A percentile compares a stretch with the other conserved stretches of the same genome.
phyloP scores from a whole-genome alignment of 2,797 vertebrate species.

The Vultur gryphus region DNA sequence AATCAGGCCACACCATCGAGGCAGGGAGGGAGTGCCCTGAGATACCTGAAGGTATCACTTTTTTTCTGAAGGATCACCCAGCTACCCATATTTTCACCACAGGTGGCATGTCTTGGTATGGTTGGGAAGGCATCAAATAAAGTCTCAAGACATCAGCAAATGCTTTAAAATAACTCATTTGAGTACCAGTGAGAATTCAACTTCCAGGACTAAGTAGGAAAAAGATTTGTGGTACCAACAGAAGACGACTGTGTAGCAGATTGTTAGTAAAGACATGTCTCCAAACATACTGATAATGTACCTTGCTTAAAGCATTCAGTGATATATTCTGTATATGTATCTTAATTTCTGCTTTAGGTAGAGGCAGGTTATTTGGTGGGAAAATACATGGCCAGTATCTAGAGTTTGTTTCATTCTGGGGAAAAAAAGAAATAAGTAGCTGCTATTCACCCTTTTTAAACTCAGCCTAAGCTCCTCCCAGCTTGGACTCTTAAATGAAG shows the following conservation, averaged over 20 bases:
- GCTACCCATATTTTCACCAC: accelerated
- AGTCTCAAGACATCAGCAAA: neutral
- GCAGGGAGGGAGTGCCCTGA: neutral
- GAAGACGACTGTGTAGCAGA: too few species aligned
- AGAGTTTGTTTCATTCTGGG: neutral
- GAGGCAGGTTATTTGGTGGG: neutral
- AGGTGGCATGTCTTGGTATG: neutral
- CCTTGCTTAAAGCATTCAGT: neutral
- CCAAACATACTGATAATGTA: neutral
- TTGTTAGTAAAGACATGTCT: neutral
- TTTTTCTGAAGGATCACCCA: neutral
- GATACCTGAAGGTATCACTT: neutral
- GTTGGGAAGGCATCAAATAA: neutral
- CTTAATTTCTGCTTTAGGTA: neutral
- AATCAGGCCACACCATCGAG: neutral
- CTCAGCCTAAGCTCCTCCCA: neutral
- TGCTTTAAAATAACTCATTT: neutral
- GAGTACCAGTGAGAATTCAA: neutral
- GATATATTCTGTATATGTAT: neutral
- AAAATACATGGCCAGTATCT: neutral
- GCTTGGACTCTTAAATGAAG: neutral
- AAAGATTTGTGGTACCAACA: neutral
- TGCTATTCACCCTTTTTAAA: neutral
- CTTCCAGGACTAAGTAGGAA: neutral
- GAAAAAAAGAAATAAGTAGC: neutral